Base-by-base conservation (phyloP, 2,113 vertebrate species). In the Corythornis madagascariensis region DNA sequence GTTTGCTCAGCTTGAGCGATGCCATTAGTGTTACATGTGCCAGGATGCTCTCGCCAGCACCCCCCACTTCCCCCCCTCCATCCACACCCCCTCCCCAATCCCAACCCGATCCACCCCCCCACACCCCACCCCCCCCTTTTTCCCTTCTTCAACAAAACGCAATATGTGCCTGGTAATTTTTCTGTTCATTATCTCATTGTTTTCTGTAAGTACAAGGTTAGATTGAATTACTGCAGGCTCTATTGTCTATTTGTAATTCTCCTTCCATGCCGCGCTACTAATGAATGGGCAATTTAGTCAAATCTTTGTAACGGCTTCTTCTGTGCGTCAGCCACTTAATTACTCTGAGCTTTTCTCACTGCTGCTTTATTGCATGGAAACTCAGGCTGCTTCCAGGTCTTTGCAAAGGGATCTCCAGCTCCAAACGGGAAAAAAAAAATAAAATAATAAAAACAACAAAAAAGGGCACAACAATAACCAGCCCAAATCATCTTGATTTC, bases 211-310 rank as follows among this genome's bases (percentile, higher is more conserved):
- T 99, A 99, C 98, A 99, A 98, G 98, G 98, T 98, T 98, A 99
- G 98, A 99, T 99, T 99, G 99, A 99, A 99, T 99, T 99, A 99
- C 98, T 98, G 98, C 98, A 96, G 97, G 97, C 98, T 98, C 98
- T 97, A 98, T 98, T 97, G 98, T 98, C 98, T 98, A 98, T 98
- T 98, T 98, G 98, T 97, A 98, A 98, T 98, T 98, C 98, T 98
- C 98, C 97, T 98, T 98, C 98, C 98, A 98, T 98, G 98, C 98
- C 97, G 97, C 28, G 97, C 98, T 97, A 96, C 98, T 99, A 99
- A 99, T 99, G 98, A 99, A 99, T 99, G 99, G 98, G 98, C 99
- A 99, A 99, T 99, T 99, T 99, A 99, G 98, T 98, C 98, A 98
- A 98, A 99, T 98, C 98, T 99, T 98, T 97, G 98, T 98, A 98